These are phyloP conservation scores for Acromyrmex echinatior DNA, from an alignment of 1,140 invertebrate species.

Conservation along the genomic window DNA sequence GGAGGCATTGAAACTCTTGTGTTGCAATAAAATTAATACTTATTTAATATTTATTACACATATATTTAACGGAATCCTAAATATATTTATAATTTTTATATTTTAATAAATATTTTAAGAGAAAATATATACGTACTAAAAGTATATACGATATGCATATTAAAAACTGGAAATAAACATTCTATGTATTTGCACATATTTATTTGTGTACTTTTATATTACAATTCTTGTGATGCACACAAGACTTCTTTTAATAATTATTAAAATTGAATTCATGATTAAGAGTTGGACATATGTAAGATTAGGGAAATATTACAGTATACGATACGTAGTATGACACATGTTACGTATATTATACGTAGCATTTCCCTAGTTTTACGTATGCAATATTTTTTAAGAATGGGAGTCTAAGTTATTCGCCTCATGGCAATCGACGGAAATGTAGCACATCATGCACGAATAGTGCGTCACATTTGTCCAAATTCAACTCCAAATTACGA, in stretches of 20 bases:
- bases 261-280: slow-evolving; percentile 39
- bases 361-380: no score
- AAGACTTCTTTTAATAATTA: slow-evolving; percentile 18
- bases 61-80: neutral
- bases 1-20: slow-evolving; percentile 86
- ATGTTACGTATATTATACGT: no score
- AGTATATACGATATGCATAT: neutral
- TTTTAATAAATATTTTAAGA: slow-evolving; percentile 28
- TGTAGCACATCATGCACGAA: slow-evolving; percentile 69
- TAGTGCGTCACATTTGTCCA: neutral
- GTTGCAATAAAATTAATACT: slow-evolving; percentile 78
- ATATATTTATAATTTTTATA: neutral
- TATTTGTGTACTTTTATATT: neutral
- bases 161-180: slow-evolving; percentile 10
- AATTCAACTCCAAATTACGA: neutral
- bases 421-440: slow-evolving; percentile 31
- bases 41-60: neutral
- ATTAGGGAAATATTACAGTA: no score
- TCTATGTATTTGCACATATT: neutral
- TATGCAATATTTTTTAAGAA: no score
- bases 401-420: neutral
- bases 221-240: neutral
- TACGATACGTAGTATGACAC: no score
- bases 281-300: slow-evolving; percentile 39
- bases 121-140: neutral